Evolutionary conservation across 2,797 vertebrate genomes (phyloP).

Genomic region (Picus viridis): DNA sequence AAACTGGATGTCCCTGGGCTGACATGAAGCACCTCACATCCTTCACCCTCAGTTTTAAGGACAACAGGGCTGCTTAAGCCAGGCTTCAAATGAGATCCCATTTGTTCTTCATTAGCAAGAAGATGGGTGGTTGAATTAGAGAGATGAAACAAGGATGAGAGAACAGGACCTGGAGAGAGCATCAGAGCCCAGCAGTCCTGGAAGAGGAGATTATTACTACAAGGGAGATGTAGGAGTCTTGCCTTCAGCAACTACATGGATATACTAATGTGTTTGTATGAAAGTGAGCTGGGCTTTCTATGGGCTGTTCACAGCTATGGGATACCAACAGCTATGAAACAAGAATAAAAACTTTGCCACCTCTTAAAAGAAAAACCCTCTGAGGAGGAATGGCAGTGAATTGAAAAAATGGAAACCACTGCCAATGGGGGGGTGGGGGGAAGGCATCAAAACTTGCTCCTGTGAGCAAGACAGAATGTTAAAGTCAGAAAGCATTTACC

Average conservation of each 20-base stretch:
- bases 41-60: neutral
- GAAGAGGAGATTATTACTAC: neutral
- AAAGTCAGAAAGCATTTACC: neutral
- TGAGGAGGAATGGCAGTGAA: neutral
- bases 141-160: neutral
- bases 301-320: neutral
- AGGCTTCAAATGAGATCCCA: neutral
- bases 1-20: neutral
- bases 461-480: neutral
- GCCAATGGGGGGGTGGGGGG: neutral
- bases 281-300: neutral
- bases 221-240: neutral
- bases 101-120: neutral
- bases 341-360: neutral
- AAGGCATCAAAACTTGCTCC: slow-evolving; percentile 7
- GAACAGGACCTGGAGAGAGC: neutral
- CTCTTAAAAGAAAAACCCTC: neutral
- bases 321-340: neutral
- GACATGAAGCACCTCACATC: neutral
- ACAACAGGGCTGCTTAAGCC: neutral
- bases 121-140: neutral
- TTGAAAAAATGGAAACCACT: slow-evolving; percentile 15
- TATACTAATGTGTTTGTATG: neutral
- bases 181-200: neutral
- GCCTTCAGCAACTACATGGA: neutral